Percentiles rank a stretch among this genome's conserved stretches.
These are phyloP conservation scores for Pelvicachromis taeniatus DNA, from an alignment of 2,113 vertebrate genomes.

Conservation along the genomic window DNA sequence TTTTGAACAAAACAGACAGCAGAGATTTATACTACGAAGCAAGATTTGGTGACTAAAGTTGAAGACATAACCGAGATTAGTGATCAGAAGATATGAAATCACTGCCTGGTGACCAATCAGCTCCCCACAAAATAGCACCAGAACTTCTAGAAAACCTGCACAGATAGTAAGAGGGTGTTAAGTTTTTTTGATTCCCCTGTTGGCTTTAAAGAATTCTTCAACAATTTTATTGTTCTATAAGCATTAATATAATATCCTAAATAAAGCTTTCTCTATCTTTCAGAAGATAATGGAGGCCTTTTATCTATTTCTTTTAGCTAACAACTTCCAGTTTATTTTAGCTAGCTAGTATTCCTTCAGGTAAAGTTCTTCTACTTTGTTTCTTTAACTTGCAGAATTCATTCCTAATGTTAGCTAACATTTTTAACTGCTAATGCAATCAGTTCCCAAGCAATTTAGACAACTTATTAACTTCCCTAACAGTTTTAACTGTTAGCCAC, in stretches of 20 bases:
- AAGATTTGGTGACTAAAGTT: background rate
- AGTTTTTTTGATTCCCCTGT: background rate
- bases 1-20: background rate
- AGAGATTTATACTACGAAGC: background rate
- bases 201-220: background rate
- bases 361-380: background rate
- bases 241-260: background rate
- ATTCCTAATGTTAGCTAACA: background rate
- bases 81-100: background rate
- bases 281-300: background rate
- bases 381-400: background rate
- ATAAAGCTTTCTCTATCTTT: background rate
- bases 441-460: background rate
- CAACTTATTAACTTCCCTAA: background rate
- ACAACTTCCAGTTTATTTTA: background rate
- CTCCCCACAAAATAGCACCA: background rate
- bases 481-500: background rate
- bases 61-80: background rate
- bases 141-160: background rate
- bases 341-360: background rate
- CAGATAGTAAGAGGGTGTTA: background rate
- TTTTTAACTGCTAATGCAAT: background rate
- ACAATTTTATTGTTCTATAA: background rate
- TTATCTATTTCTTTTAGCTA: background rate
- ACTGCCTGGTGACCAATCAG: background rate